Base-by-base conservation (phyloP, 2,113 vertebrate species). In the Vidua chalybeata region DNA sequence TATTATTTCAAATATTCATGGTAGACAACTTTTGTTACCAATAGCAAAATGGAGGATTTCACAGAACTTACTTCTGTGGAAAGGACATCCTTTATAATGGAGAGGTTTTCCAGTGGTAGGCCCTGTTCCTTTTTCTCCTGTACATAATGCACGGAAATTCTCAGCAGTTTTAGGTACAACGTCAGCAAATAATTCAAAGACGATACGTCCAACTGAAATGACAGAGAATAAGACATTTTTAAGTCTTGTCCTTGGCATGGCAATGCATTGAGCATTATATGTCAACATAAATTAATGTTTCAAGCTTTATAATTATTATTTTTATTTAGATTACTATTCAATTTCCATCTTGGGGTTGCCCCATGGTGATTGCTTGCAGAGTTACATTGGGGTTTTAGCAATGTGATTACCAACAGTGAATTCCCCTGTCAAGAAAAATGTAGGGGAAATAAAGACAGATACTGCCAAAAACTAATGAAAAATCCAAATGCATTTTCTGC, bases 11-110 rank as follows among this genome's bases (percentile, higher is more conserved):
- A 88, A 62, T 52, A 94, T 20, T 31, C 27, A 28, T 23, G 66
- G 63, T 7, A 23, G 73, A 64, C 15, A 22, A 43, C 24, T 66
- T 90, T 13, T 7, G 5, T 59, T 66, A 52, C 33, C 23, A 67
- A 30, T 1, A 62, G 15, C 49, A 54, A 87, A 75, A 79, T 7
- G 41, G 26, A 92, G 35, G 37, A 62, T 58, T 69, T 56, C 35
- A 17, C 2, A 80, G 48, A 41, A 98, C 98, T 98, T 98, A 99
- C 99, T 99, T 97, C 99, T 98, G 97, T 99, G 99, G 89, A 99
- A 99, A 27, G 99, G 99, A 78, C 99, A 99, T 97, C 99, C 99
- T 98, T 99, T 99, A 92, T 99, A 99, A 97, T 99, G 99, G 68
- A 99, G 98, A 33, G 99, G 98, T 68, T 99, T 99, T 55, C 98